Base-by-base conservation (phyloP, 2,113 vertebrate genomes). In the Perca schrenkii region DNA sequence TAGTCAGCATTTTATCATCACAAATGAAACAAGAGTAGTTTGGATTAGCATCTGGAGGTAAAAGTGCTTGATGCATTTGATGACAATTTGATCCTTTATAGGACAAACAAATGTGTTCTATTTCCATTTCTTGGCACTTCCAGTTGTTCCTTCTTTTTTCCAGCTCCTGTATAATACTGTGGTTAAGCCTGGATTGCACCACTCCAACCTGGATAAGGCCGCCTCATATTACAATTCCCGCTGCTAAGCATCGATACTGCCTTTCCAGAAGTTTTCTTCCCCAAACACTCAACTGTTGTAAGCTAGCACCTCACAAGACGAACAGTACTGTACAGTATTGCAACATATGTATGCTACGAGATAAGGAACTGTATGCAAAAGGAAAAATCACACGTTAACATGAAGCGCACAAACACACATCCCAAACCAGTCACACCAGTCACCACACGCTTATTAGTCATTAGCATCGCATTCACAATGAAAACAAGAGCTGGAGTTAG, bases 151-250 rank as follows among this genome's bases (percentile, higher is more conserved):
- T 31, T 74, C 34, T 63, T 31, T 79, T 66, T 80, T 53, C 17
- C 52, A 70, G 36, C 25, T 56, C 28, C 52, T 46, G 25, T 46
- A 54, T 73, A 58, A 83, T 57, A 43, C 52, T 50, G 25, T 80
- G 73, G 77, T 61, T 83, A 77, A 77, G 68, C 77, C 80, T 70
- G 36, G 63, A 77, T 58, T 76, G 67, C 28, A 74, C 56, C 63
- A 73, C 54, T 77, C 25, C 49, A 25, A 78, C 79, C 79, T 81
- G 54, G 79, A 68, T 1, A 57, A 57, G 67, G 50, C 54, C 11
- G n/a, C 49, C 50, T 82, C 22, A 52, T 43, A 63, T 52, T 68
- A 69, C 69, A 82, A 82, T 78, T 74, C 57, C 43, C 3, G 36
- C 34, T 22, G 63, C 47, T 57, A 63, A 56, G 54, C 56, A 73